Base-by-base conservation (phyloP, 2,888 invertebrate genomes). In the Melanchra persicariae region DNA sequence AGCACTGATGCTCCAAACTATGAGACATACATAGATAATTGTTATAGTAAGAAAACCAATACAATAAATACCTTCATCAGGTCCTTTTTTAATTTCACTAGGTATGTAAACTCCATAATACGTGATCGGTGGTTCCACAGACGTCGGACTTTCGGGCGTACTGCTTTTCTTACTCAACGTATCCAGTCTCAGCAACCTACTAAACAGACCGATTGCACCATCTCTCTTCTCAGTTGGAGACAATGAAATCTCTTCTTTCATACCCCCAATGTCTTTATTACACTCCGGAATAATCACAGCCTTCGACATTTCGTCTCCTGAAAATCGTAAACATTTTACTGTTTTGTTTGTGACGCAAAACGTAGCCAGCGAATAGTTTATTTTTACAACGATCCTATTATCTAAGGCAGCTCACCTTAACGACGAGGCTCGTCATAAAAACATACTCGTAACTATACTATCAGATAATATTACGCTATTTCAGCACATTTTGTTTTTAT, bases 31-130 rank as follows among this genome's bases (percentile, higher is more conserved):
- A n/a, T n/a, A n/a, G n/a, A n/a, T n/a, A 19, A 8, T 19, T 17
- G 45, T 43, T 58, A 58, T 24, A 58, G 10, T 58, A 34, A 68
- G 8, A 59, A 59, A 54, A 62, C 17, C n/a, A 54, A 60, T 49
- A 22, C 30, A 51, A 22, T 52, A 62, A 74, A 81, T 73, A 83
- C 96, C 95, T 95, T 96, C 96, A 89, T 96, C 96, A 4, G 94
- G 94, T 51, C 95, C 96, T 85, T 95, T 95, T 75, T 96, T 96
- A 37, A 95, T 92, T 90, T 96, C 96, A 82, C 95, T 96, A n/a
- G 96, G 96, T 86, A 96, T 96, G 77, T 95, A 96, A n/a, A 96
- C 96, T 80, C 95, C 96, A 85, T 95, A 96, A 77, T 93, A 96
- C 0, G 90, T 94, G 6, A 87, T 87, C 2, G 91, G 89, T 3